Percentiles rank a stretch among this genome's conserved stretches.
These are phyloP conservation scores for Auanema sp. DNA, from an alignment of 2,888 invertebrate genomes.

Conservation along the genomic window DNA sequence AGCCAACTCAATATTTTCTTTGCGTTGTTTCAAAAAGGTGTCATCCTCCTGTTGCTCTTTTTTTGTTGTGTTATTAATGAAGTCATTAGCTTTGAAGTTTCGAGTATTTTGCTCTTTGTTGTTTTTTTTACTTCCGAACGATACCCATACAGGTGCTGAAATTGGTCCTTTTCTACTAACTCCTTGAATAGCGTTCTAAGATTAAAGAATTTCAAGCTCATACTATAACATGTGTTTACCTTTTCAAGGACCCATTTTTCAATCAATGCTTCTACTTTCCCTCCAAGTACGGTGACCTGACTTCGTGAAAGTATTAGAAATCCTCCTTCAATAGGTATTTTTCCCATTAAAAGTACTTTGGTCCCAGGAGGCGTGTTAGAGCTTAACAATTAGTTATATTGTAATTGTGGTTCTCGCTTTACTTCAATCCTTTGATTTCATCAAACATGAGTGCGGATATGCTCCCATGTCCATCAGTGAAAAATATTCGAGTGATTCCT, in stretches of 20 bases:
- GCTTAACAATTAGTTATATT: constrained; percentile 23
- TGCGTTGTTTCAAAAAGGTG: constrained; percentile 2
- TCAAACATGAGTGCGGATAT: constrained; percentile 22
- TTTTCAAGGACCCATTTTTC: constrained; percentile 54
- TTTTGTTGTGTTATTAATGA: constrained; percentile 22
- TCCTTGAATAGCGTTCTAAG: constrained; percentile 10
- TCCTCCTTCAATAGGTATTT: constrained; percentile 35
- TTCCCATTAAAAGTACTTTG: constrained; percentile 40
- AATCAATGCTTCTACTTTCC: constrained; percentile 48
- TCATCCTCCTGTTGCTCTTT: constrained; percentile 2
- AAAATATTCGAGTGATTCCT: constrained; percentile 26
- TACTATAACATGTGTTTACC: constrained; percentile 22
- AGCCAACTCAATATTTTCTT: constrained; percentile 3
- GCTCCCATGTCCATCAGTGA: constrained; percentile 36
- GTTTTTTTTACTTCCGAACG: constrained; percentile 32
- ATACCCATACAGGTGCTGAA: constrained; percentile 43
- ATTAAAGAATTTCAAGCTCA: neutral
- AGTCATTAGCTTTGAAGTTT: constrained; percentile 35
- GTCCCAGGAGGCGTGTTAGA: constrained; percentile 50
- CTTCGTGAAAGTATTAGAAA: constrained; percentile 36
- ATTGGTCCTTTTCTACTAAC: constrained; percentile 18
- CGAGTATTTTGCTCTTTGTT: constrained; percentile 14
- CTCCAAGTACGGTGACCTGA: constrained; percentile 48
- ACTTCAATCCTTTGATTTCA: constrained; percentile 3
- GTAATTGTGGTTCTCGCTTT: neutral